phyloP scores from a whole-genome alignment of 2,113 vertebrate genomes.

The Mystacornis crossleyi region DNA sequence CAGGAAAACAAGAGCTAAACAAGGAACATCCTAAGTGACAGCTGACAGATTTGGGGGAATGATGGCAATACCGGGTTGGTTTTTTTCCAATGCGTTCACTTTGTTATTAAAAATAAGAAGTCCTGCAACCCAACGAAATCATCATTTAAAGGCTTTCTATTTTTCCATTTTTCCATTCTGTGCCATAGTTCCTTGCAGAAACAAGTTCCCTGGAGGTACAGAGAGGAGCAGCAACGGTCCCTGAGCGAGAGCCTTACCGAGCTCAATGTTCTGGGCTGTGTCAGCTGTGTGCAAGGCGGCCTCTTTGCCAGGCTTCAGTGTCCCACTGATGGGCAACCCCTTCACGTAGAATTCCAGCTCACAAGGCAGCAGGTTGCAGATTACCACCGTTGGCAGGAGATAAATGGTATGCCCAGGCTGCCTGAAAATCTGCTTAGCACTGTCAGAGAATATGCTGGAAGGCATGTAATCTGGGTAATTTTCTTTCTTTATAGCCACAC shows the following conservation, averaged over 20 bases:
- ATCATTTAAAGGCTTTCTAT: not conserved
- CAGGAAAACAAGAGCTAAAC: not conserved
- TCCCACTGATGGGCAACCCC: conserved; percentile 86
- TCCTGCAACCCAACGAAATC: not conserved
- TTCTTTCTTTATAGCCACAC: conserved; percentile 96
- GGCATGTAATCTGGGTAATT: conserved; percentile 95
- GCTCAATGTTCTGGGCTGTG: conserved; percentile 94
- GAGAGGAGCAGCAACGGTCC: not conserved
- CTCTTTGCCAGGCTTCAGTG: conserved; percentile 91
- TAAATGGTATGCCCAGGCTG: conserved; percentile 95
- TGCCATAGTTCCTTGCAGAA: not conserved
- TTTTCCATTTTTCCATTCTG: not conserved
- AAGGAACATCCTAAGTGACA: not conserved
- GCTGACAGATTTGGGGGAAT: not conserved
- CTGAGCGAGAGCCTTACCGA: conserved; percentile 77
- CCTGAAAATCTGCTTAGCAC: conserved; percentile 91
- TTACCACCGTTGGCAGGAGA: conserved; percentile 90
- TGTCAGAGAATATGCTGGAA: conserved; percentile 86
- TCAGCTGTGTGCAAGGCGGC: conserved; percentile 88
- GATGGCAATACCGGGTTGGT: not conserved
- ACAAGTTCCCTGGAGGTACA: not conserved
- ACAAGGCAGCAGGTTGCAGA: conserved; percentile 93
- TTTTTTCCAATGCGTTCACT: rapidly evolving
- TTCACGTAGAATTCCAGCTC: conserved; percentile 94
- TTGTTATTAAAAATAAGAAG: not conserved